Base-by-base conservation (phyloP, 2,888 invertebrate species). In the Eristalinus aeneus region DNA sequence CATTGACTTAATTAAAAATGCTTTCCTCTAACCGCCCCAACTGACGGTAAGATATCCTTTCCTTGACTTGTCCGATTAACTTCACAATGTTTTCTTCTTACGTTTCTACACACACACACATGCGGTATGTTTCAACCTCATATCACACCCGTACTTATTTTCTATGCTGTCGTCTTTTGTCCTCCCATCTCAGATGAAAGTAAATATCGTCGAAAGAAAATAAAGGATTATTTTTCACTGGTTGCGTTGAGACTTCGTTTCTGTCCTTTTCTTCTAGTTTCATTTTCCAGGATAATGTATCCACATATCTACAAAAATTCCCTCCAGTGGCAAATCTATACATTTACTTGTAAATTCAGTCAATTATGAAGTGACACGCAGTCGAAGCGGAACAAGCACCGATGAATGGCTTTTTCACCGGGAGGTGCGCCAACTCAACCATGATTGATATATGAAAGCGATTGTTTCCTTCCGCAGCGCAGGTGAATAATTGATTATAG, bases 201-300 rank as follows among this genome's bases (percentile, higher is more conserved):
- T 76, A 84, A 84, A 80, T 80, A 84, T 75, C 75, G 79, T 60
- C 65, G 64, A 71, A 69, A 71, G 68, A 73, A 68, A 65, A 74
- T 65, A 82, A 86, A 76, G 63, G 82, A 82, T 82, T 86, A 86
- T 71, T 82, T 82, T 78, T 82, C 82, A 78, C 63, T 86, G 77
- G 77, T 73, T 82, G 86, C 69, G 46, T 78, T 65, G 64, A 73
- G 58, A 60, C 68, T 56, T 68, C 32, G 63, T 58, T 39, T 8
- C 16, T 69, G 60, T 68, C 67, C n/a, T 11, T 60, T 12, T 58
- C 8, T 22, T 5, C 8, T 60, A 4, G 1, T 32, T 27, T 61
- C 10, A 23, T 23, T 23, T n/a, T n/a, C n/a, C n/a, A n/a, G n/a
- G n/a, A n/a, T n/a, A n/a, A n/a, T n/a, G n/a, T n/a, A n/a, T n/a